A percentile compares a stretch with the other conserved stretches of the same genome.
Conservation (phyloP, 1,140 invertebrate species). For the Ceratosolen solmsi region DNA sequence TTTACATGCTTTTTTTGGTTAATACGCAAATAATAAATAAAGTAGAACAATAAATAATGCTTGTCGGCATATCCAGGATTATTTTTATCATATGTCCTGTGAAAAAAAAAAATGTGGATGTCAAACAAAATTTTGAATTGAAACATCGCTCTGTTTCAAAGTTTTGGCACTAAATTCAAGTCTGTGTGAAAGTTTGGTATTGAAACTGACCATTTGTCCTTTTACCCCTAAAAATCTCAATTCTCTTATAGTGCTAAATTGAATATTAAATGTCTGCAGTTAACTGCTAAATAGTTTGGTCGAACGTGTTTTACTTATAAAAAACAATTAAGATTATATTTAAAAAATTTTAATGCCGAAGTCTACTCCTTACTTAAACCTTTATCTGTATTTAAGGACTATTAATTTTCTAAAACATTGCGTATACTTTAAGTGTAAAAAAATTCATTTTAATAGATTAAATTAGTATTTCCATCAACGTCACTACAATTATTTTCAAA, state of each 20-base stretch:
- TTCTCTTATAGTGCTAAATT: neutral
- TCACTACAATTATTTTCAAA: neutral
- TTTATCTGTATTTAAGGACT: too few relatives aligned
- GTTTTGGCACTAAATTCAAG: conserved; percentile 4
- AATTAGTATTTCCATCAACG: neutral
- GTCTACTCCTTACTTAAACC: too few relatives aligned
- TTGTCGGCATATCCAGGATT: too few relatives aligned
- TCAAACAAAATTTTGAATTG: neutral
- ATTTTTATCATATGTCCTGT: too few relatives aligned
- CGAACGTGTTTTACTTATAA: conserved; percentile 2
- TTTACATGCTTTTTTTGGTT: neutral
- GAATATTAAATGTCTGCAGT: neutral
- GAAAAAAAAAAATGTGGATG: neutral
- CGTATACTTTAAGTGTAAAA: too few relatives aligned
- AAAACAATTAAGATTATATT: neutral
- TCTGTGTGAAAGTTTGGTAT: neutral
- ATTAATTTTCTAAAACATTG: too few relatives aligned
- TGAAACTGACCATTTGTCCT: conserved; percentile 4
- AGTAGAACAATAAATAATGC: too few relatives aligned
- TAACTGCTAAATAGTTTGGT: neutral
- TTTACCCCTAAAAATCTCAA: neutral
- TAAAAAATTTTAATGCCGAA: neutral
- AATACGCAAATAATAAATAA: neutral
- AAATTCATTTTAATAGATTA: too few relatives aligned
- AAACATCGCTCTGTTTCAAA: too few relatives aligned